Percentiles rank a stretch among this genome's conserved stretches.
phyloP scores from a whole-genome alignment of 2,113 vertebrate genomes.

The Dipodomys ordii region DNA sequence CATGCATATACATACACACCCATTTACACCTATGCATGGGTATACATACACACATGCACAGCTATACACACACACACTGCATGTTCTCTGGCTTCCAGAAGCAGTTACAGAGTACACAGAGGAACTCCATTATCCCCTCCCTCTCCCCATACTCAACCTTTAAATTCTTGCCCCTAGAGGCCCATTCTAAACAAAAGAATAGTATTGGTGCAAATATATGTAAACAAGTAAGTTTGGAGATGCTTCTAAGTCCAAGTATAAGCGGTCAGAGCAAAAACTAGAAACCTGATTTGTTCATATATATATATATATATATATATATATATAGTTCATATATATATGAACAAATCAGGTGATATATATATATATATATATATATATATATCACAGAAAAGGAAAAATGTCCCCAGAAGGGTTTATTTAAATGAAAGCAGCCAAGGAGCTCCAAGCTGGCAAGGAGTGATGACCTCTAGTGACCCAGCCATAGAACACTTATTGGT shows the following conservation, averaged over 20 bases:
- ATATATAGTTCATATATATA: too few relatives aligned
- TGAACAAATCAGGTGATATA: too few relatives aligned
- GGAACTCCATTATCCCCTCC: background rate
- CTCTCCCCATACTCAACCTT: too few relatives aligned
- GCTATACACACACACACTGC: too few relatives aligned
- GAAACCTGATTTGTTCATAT: slow-evolving; percentile 78
- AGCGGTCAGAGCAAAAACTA: slow-evolving; percentile 84
- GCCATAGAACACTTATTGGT: background rate
- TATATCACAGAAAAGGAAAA: slow-evolving; percentile 64
- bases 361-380: too few relatives aligned
- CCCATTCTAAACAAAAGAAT: slow-evolving; percentile 79
- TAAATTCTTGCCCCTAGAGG: too few relatives aligned
- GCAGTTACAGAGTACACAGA: slow-evolving; percentile 61
- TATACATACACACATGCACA: fast-evolving
- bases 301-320: too few relatives aligned
- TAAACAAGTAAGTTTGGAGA: slow-evolving; percentile 87
- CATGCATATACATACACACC: background rate
- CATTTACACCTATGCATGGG: background rate
- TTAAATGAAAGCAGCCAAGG: slow-evolving; percentile 74
- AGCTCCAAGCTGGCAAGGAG: slow-evolving; percentile 53
- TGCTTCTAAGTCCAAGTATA: slow-evolving; percentile 89
- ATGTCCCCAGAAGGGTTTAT: slow-evolving; percentile 76
- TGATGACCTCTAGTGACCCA: slow-evolving; percentile 28
- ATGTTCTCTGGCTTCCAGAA: background rate
- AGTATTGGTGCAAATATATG: slow-evolving; percentile 83